Base-by-base conservation (phyloP, 2,888 invertebrate genomes). In the Abrostola tripartita region DNA sequence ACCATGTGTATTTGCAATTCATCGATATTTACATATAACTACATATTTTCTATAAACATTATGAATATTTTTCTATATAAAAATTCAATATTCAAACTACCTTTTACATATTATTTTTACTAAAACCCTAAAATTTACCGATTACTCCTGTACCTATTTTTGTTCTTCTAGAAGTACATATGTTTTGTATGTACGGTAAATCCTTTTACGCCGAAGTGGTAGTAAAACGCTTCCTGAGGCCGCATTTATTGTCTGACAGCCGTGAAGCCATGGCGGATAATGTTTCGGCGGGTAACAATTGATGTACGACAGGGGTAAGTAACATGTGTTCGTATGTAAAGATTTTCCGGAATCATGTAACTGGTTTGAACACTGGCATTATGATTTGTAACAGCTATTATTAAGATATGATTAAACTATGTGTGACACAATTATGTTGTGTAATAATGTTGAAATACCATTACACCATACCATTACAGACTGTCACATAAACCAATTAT, bases 141-240 rank as follows among this genome's bases (percentile, higher is more conserved):
- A 2, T 24, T 24, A 24, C n/a, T n/a, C n/a, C n/a, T n/a, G n/a
- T n/a, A 67, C 38, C 49, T 37, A 37, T 14, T 67, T 68, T 53
- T 49, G 50, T 68, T 61, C 68, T 68, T 12, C 40, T 41, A 9
- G 10, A n/a, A 10, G 37, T 68, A 55, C 35, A 60, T 68, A 53
- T 68, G 10, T 11, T 37, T 61, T 74, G 47, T 73, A 73, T 74
- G 65, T 77, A 56, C 58, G 37, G 37, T 47, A 60, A 69, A 74
- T 77, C 74, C 78, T 74, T 69, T 74, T 74, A 75, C 61, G 61
- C 60, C 52, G 12, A 42, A 77, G 74, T 77, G 66, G 66, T 70
- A 66, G 78, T 75, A 75, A 75, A 75, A 74, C 70, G 78, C 66
- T 74, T 56, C 47, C 62, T 74, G 62, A 58, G 58, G 60, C 74